Evolutionary conservation across 2,113 vertebrate species (phyloP).

Genomic region (Embiotoca jacksoni): DNA sequence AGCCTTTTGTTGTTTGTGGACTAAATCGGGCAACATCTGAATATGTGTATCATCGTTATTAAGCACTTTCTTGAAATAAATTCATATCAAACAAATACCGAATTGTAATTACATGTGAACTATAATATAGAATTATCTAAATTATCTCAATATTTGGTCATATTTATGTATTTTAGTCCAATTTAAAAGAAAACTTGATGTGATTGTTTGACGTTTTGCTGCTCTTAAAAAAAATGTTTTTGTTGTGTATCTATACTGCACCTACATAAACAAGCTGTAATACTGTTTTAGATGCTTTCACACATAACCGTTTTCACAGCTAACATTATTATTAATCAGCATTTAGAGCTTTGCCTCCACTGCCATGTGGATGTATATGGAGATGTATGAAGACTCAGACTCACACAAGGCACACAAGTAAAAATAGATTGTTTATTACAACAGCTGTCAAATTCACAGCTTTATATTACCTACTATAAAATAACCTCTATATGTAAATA

Average conservation of each 20-base stretch:
- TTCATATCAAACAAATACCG: background rate
- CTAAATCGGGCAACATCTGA: background rate
- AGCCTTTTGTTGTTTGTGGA: constrained; percentile 28
- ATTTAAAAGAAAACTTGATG: background rate
- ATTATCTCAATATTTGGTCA: background rate
- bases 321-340: too few species aligned
- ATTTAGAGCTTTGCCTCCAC: too few species aligned
- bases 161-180: background rate
- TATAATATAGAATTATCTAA: background rate
- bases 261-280: background rate
- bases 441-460: constrained; percentile 57
- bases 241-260: background rate
- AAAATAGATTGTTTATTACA: constrained; percentile 65
- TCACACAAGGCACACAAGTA: constrained; percentile 21
- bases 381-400: background rate
- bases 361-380: background rate
- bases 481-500: background rate
- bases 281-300: background rate
- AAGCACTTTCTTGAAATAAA: constrained; percentile 37
- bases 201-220: background rate
- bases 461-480: constrained; percentile 13
- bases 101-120: background rate
- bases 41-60: constrained; percentile 48
- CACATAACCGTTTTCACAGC: too few species aligned
- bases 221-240: background rate